phyloP scores from a whole-genome alignment of 30 jellyfish, hydroid and myxozoan genomes.

The Hydra vulgaris region DNA sequence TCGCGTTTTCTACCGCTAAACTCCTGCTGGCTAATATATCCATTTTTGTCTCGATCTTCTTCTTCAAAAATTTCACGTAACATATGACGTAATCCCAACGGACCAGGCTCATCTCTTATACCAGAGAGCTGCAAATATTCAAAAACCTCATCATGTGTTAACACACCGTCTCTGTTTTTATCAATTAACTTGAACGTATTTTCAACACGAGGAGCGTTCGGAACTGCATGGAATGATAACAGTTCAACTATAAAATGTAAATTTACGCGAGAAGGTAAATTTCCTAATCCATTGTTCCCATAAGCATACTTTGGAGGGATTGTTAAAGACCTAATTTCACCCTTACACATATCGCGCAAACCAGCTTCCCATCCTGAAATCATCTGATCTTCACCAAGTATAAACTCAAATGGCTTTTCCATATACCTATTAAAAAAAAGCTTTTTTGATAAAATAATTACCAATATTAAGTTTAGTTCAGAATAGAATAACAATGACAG shows the following conservation, averaged over 20 bases:
- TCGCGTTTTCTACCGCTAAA: conserved; percentile 79
- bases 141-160: conserved; percentile 78
- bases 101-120: conserved; percentile 48
- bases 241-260: conserved; percentile 52
- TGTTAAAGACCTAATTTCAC: conserved; percentile 73
- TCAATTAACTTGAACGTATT: conserved; percentile 63
- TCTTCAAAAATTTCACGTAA: conserved; percentile 61
- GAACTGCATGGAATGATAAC: conserved; percentile 43
- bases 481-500: not conserved
- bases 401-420: conserved; percentile 53
- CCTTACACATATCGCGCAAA: conserved; percentile 87
- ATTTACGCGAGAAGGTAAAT: conserved; percentile 72
- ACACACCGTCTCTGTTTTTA: conserved; percentile 60
- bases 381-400: conserved; percentile 76
- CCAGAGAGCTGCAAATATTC: conserved; percentile 37
- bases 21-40: conserved; percentile 64
- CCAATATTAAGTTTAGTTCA: not conserved
- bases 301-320: conserved; percentile 87
- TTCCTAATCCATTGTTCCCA: conserved; percentile 64
- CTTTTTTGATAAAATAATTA: not conserved
- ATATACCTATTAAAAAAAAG: conserved; percentile 7
- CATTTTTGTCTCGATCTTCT: conserved; percentile 76
- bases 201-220: conserved; percentile 48
- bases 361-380: conserved; percentile 88
- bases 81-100: conserved; percentile 31